Evolutionary conservation across 2,113 vertebrate species (phyloP).

Genomic region (Symphodus melops): DNA sequence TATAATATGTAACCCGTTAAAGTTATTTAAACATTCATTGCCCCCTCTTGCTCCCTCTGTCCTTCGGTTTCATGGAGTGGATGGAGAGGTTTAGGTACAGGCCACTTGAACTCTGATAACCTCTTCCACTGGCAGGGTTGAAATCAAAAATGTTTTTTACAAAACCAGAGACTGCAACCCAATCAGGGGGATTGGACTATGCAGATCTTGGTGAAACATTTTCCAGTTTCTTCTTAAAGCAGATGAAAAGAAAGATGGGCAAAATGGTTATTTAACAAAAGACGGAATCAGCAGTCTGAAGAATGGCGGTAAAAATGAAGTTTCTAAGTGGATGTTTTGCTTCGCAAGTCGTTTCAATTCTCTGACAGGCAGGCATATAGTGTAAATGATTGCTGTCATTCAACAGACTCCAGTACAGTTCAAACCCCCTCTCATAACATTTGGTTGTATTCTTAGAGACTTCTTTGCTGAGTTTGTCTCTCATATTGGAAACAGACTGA

Average conservation of each 20-base stretch:
- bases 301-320: conserved; percentile 62
- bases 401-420: conserved; percentile 29
- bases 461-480: background rate
- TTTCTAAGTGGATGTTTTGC: conserved; percentile 74
- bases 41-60: conserved; percentile 33
- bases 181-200: conserved; percentile 79
- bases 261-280: conserved; percentile 77
- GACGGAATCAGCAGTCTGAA: conserved; percentile 74
- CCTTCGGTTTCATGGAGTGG: conserved; percentile 51
- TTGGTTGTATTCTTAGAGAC: conserved; percentile 39
- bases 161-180: conserved; percentile 66
- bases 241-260: conserved; percentile 53
- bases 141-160: conserved; percentile 67
- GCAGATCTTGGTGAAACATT: conserved; percentile 78
- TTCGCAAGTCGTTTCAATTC: conserved; percentile 66
- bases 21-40: conserved; percentile 76
- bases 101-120: conserved; percentile 54
- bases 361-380: conserved; percentile 55
- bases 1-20: conserved; percentile 73
- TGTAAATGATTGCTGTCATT: conserved; percentile 25
- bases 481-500: conserved; percentile 45
- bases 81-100: conserved; percentile 55
- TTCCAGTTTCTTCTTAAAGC: conserved; percentile 76
- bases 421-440: conserved; percentile 41
- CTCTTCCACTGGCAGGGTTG: conserved; percentile 40